Percentiles rank a stretch among this genome's conserved stretches.
These are phyloP conservation scores for Dorcus hopei DNA, from an alignment of 2,888 invertebrate genomes.

Conservation along the genomic window DNA sequence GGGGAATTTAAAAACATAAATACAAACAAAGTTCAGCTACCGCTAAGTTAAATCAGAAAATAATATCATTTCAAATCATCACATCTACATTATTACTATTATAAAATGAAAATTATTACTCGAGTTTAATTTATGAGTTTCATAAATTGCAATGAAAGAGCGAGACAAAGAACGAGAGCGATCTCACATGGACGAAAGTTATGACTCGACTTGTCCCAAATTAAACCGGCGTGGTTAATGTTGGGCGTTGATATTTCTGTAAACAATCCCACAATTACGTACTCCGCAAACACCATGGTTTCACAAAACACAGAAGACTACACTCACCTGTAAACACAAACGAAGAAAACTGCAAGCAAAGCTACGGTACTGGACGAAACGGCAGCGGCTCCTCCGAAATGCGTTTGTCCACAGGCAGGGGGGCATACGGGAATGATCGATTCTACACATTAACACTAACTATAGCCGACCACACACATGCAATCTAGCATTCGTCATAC, in stretches of 20 bases:
- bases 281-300: not conserved
- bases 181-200: too few relatives aligned
- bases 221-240: constrained; percentile 67
- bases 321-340: constrained; percentile 12
- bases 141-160: too few relatives aligned
- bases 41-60: too few relatives aligned
- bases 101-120: too few relatives aligned
- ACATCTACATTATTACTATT: too few relatives aligned
- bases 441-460: constrained; percentile 57
- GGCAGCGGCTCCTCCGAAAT: constrained; percentile 58
- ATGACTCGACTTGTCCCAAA: constrained; percentile 35
- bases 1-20: too few relatives aligned
- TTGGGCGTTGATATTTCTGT: constrained; percentile 69
- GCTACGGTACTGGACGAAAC: constrained; percentile 53
- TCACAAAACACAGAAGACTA: not conserved
- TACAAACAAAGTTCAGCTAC: too few relatives aligned
- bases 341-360: constrained; percentile 15
- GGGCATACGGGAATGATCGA: constrained; percentile 90
- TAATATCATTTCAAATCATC: too few relatives aligned
- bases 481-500: not conserved
- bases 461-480: not conserved
- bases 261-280: constrained; percentile 31
- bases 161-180: too few relatives aligned
- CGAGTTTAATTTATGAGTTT: too few relatives aligned
- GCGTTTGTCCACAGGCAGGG: constrained; percentile 79